phyloP scores from a whole-genome alignment of 2,888 invertebrate species.

The Eubasilissa splendida region DNA sequence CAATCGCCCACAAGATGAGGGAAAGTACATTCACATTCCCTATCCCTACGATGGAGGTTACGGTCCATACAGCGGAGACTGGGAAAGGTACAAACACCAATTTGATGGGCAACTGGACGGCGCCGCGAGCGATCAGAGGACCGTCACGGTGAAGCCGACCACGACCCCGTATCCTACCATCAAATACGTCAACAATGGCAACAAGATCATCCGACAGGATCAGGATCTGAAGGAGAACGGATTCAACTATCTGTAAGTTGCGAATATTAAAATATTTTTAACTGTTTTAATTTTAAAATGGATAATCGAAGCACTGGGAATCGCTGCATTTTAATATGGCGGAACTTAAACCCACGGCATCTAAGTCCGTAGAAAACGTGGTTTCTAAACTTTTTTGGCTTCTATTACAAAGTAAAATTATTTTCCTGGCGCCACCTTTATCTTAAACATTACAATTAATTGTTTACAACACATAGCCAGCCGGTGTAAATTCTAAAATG shows the following conservation, averaged over 20 bases:
- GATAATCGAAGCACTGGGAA: too few species aligned
- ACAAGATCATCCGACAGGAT: conserved; percentile 70
- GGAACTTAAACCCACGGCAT: too few species aligned
- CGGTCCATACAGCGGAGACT: conserved; percentile 68
- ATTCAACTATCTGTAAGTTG: conserved; percentile 71
- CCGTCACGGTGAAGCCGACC: conserved; percentile 59
- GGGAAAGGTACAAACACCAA: conserved; percentile 67
- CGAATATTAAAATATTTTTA: too few species aligned
- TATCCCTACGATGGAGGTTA: conserved; percentile 69
- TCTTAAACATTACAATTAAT: too few species aligned
- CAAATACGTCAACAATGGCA: conserved; percentile 71
- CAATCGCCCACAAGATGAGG: conserved; percentile 60
- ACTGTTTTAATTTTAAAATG: too few species aligned
- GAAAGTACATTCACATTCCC: conserved; percentile 72
- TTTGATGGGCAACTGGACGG: conserved; percentile 59
- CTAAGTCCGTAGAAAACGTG: too few species aligned
- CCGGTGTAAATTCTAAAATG: too few species aligned
- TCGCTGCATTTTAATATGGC: too few species aligned
- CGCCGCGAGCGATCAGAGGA: conserved; percentile 66
- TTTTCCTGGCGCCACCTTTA: too few species aligned
- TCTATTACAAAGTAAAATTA: too few species aligned
- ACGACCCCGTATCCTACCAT: conserved; percentile 69
- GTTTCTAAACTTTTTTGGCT: too few species aligned
- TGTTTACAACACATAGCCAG: too few species aligned
- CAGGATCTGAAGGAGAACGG: conserved; percentile 71